These are phyloP conservation scores for Xerus inauris DNA, from an alignment of 2,113 vertebrate genomes.

Conservation along the genomic window DNA sequence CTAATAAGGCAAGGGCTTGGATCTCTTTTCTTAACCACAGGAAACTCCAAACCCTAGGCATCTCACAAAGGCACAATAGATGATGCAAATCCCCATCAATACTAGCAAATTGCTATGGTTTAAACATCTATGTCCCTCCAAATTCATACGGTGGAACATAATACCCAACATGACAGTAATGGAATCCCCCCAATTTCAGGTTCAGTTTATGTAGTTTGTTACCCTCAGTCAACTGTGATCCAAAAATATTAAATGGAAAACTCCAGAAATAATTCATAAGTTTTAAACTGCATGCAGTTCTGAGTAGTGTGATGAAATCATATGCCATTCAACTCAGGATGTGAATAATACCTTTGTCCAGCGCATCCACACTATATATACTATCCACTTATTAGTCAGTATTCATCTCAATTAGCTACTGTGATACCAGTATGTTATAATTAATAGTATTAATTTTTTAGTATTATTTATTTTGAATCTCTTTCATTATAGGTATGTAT, in stretches of 20 bases:
- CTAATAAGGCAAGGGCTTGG: background rate
- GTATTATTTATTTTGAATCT: background rate
- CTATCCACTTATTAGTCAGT: background rate
- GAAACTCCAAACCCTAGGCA: background rate
- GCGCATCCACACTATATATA: background rate
- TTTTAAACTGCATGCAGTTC: background rate
- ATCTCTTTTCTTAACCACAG: background rate
- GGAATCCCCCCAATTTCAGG: background rate
- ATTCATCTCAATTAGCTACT: background rate
- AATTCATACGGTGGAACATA: background rate
- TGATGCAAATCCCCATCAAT: background rate
- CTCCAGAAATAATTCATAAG: background rate
- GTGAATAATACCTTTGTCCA: background rate
- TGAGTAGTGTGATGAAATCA: background rate
- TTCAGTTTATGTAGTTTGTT: background rate
- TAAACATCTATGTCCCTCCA: background rate
- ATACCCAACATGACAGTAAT: background rate
- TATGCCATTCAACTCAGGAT: background rate
- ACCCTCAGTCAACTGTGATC: background rate
- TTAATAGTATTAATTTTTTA: background rate
- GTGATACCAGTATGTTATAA: background rate
- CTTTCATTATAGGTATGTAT: background rate
- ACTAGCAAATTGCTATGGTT: background rate
- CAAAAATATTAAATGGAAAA: background rate
- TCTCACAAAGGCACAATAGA: background rate